Evolutionary conservation across 2,113 vertebrate species (phyloP), one percentile per base, ranked within the genome.

Genomic region (Tauraco erythrolophus): DNA sequence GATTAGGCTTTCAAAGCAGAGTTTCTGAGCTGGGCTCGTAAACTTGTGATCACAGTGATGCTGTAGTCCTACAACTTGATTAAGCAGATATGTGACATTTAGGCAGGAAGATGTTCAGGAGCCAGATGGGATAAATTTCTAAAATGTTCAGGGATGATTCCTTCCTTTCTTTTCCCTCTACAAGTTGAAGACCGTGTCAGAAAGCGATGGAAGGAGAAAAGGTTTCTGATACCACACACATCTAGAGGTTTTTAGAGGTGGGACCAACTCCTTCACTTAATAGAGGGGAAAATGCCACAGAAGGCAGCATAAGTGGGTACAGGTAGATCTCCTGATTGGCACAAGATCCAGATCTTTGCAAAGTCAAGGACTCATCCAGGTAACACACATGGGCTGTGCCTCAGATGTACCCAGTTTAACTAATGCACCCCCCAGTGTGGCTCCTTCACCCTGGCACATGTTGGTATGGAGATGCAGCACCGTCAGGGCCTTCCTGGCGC

Each of bases 1-100:
- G 10, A 4, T 1, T 51, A 30, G 39, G 7, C 57, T 88, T 91
- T 76, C 19, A 5, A 48, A 87, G 58, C 37, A 53, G 25, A 61
- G 68, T 21, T 89, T 37, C 60, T 68, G 46, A 85, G 31, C 58
- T 41, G 11, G 37, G 65, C 30, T 83, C 0, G 0, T 51, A n/a
- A 65, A n/a, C 5, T 23, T 17, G 5, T 18, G 33, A 25, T 37
- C 2, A 2, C 2, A 2, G 9, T 4, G 2, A 9, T 10, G 17
- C 6, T 18, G 1, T 15, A 37, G 25, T 78, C 18, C 60, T 68
- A 9, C 28, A 57, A 30, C 41, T 48, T 7, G 4, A 15, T 51
- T 6, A 11, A 62, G 31, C 12, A 48, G 62, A 39, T 45, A 37
- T 10, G 35, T 7, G 11, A 27, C 10, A 31, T 46, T 33, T 51